Evolutionary conservation across 2,888 invertebrate genomes (phyloP), one percentile per base, ranked within the genome.

Genomic region (Melangyna quadrimaculata): DNA sequence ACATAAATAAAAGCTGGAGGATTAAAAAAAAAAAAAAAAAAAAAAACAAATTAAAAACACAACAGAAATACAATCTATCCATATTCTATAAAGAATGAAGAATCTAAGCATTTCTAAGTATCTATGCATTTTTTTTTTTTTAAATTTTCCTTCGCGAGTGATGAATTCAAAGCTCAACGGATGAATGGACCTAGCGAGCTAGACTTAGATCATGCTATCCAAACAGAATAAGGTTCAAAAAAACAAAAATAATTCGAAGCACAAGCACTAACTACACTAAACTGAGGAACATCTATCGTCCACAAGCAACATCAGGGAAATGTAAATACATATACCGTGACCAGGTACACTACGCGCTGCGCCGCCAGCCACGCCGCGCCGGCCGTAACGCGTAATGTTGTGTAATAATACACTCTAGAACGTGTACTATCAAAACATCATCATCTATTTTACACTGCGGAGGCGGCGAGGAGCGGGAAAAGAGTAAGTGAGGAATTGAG

Each of bases 401-500:
- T 77, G 69, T 74, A 61, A 57, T 59, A 51, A 37, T 65, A 74
- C 69, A 61, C 55, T 55, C 10, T 45, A 55, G 27, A 65, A 43
- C 29, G 43, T 45, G 10, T 48, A 14, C 48, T 65, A 65, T 48
- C 65, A 43, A 12, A 65, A 65, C 29, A 45, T 9, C 43, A 65
- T 45, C 29, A 45, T 9, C 43, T 12, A 51, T 51, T n/a, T 51
- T 32, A 32, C 45, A 27, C 22, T 43, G 24, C 29, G 6, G 3
- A 27, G 4, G 4, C 6, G 6, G 14, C n/a, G n/a, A n/a, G n/a
- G n/a, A n/a, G 24, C 29, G 48, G 67, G 32, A 57, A 73, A 22
- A 78, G 71, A 43, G 77, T 55, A 84, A 72, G 35, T 35, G 72
- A 48, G 51, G 43, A 78, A 73, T 81, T 37, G 63, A 80, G 72